Percentiles rank a stretch among this genome's conserved stretches.
These are phyloP conservation scores for Calyptommatus sinebrachiatus DNA, from an alignment of 2,113 vertebrate genomes.

Conservation along the genomic window DNA sequence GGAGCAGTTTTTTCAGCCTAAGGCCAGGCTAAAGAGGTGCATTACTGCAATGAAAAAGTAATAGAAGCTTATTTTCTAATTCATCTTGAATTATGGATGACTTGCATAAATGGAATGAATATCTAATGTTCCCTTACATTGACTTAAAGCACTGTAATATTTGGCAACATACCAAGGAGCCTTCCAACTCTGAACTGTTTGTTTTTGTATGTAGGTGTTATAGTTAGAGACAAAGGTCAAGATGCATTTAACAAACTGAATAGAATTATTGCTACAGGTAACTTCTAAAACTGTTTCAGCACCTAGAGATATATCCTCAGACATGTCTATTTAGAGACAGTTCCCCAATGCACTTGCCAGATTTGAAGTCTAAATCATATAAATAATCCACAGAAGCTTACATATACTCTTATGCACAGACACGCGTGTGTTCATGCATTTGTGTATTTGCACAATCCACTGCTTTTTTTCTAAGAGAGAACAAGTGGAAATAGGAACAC, in stretches of 20 bases:
- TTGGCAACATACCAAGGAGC: constrained; percentile 31
- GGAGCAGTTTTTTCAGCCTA: too few species aligned
- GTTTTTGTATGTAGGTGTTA: background rate
- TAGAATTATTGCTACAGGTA: constrained; percentile 25
- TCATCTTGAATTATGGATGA: background rate
- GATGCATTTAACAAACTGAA: constrained; percentile 15
- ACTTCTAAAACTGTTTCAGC: constrained; percentile 6
- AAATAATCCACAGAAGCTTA: constrained; percentile 17
- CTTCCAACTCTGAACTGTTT: constrained; percentile 28
- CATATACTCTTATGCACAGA: too few species aligned
- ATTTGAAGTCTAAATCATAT: constrained; percentile 7
- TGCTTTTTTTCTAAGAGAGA: background rate
- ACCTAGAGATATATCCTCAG: constrained; percentile 18
- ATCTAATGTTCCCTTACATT: constrained; percentile 33
- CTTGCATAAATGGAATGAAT: constrained; percentile 22
- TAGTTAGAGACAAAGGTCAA: constrained; percentile 12
- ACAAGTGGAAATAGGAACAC: background rate
- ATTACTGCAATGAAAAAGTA: background rate
- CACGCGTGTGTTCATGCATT: too few species aligned
- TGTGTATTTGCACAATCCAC: too few species aligned
- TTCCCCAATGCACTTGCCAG: background rate
- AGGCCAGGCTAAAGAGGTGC: too few species aligned
- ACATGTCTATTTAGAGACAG: background rate
- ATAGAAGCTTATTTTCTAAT: background rate
- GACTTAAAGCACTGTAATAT: constrained; percentile 25